Percentiles rank a stretch among this genome's conserved stretches.
These are phyloP conservation scores for Atopsyche davidsoni DNA, from an alignment of 1,140 invertebrate species.

Conservation along the genomic window DNA sequence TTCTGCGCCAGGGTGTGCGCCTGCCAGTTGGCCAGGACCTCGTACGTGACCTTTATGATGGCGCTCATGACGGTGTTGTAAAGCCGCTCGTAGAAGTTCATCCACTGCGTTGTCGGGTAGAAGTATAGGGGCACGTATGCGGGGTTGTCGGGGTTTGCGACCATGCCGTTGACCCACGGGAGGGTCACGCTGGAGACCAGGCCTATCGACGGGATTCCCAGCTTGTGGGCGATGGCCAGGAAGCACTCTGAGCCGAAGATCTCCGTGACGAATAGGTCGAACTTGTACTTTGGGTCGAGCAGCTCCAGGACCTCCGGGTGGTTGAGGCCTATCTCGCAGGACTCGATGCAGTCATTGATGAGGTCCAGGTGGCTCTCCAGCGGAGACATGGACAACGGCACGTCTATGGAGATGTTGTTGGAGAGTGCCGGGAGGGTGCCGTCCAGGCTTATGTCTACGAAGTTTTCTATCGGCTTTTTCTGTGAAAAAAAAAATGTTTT, in stretches of 20 bases:
- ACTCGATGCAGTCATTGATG: constrained; percentile 41
- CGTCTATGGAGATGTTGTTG: constrained; percentile 41
- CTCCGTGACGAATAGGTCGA: constrained; percentile 62
- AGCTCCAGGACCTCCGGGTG: constrained; percentile 37
- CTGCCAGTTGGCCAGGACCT: constrained; percentile 25
- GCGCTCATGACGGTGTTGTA: constrained; percentile 44
- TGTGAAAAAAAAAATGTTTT: too few species aligned
- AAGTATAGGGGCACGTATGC: constrained; percentile 56
- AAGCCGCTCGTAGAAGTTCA: constrained; percentile 55
- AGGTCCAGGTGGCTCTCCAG: constrained; percentile 42
- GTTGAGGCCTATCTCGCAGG: constrained; percentile 41
- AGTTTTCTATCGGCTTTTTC: constrained; percentile 41
- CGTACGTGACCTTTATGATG: constrained; percentile 24
- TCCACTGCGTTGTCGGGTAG: constrained; percentile 45
- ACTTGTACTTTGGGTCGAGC: constrained; percentile 41
- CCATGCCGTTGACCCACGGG: constrained; percentile 55
- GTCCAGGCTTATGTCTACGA: constrained; percentile 42
- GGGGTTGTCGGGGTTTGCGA: constrained; percentile 56
- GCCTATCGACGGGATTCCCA: constrained; percentile 54
- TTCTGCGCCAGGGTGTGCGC: constrained; percentile 40
- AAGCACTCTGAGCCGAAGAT: constrained; percentile 61
- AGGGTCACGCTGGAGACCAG: constrained; percentile 52
- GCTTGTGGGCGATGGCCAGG: constrained; percentile 48
- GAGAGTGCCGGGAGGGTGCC: constrained; percentile 45
- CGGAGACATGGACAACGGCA: constrained; percentile 38